Base-by-base conservation (phyloP, 1,140 invertebrate genomes). In the Lethocerus indicus region DNA sequence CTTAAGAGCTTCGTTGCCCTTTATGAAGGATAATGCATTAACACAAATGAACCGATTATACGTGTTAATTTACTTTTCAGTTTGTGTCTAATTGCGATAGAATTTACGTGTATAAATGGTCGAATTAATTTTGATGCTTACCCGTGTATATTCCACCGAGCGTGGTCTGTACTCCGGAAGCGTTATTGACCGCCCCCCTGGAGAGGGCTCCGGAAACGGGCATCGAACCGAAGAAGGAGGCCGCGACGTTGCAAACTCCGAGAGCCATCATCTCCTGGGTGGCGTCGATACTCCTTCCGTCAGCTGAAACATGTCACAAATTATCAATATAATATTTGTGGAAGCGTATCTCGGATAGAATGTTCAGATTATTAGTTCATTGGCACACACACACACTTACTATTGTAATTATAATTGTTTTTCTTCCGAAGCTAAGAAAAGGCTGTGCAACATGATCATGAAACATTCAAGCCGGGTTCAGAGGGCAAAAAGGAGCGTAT, bases 131-230 rank as follows among this genome's bases (percentile, higher is more conserved):
- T 20, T 6, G 7, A 1, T 24, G 6, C 28, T 7, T 58, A 72
- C 73, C 85, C 23, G 87, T 89, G 58, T 85, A 81, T 29, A 91
- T 66, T 0, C 86, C 83, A 25, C 78, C 74, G 47, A 85, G 73
- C 16, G 85, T 83, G 5, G 84, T 86, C 56, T 73, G 75, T 0
- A 90, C 87, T 13, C 87, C 87, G 55, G 81, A 83, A 13, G 83
- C 81, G 59, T 88, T 78, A 64, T 91, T 91, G 4, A 93, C 84
- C 27, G 87, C 87, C 44, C 87, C 87, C 37, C 83, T 69, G 16
- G 80, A 83, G 28, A 87, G 70, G n/a, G 78, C 81, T 43, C 83
- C 87, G 39, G 86, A 87, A 24, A 89, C 77, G 12, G 88, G 87
- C 73, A 87, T 86, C 0, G 85, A 86, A 6, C 76, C 75, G 14